Conservation (phyloP, 2,888 invertebrate species). For the Drosophila prostipennis region DNA sequence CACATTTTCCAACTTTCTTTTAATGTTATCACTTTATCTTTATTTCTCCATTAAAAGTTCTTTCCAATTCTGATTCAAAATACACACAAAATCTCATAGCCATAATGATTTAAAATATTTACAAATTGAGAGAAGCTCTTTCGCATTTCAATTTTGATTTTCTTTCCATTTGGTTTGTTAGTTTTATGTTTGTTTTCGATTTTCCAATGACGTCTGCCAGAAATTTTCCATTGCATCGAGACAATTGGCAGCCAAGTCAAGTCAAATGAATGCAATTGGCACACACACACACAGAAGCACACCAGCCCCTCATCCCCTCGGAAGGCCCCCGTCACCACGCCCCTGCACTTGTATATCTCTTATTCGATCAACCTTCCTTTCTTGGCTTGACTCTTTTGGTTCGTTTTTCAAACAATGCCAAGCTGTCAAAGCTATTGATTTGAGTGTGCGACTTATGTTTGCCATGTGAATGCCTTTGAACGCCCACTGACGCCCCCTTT, state of each 20-base stretch:
- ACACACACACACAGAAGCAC: slow-evolving; percentile 17
- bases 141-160: slow-evolving; percentile 20
- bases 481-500: slow-evolving; percentile 4
- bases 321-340: neutral
- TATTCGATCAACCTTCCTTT: slow-evolving; percentile 49
- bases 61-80: neutral
- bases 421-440: slow-evolving; percentile 75
- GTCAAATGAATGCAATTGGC: slow-evolving; percentile 77
- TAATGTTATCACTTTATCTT: neutral
- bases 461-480: slow-evolving; percentile 75
- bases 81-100: neutral
- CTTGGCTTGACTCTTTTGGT: slow-evolving; percentile 39
- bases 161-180: slow-evolving; percentile 24
- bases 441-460: slow-evolving; percentile 77
- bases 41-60: neutral
- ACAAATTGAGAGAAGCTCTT: slow-evolving; percentile 5
- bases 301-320: neutral
- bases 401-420: slow-evolving; percentile 52
- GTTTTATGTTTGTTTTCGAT: slow-evolving; percentile 31
- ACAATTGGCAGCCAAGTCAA: slow-evolving; percentile 77
- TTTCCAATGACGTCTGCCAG: slow-evolving; percentile 65
- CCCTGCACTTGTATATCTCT: slow-evolving; percentile 25
- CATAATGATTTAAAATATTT: slow-evolving; percentile 12
- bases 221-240: slow-evolving; percentile 74
- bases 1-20: neutral